Base-by-base conservation (phyloP, 2,113 vertebrate species). In the Sebastes fasciatus region DNA sequence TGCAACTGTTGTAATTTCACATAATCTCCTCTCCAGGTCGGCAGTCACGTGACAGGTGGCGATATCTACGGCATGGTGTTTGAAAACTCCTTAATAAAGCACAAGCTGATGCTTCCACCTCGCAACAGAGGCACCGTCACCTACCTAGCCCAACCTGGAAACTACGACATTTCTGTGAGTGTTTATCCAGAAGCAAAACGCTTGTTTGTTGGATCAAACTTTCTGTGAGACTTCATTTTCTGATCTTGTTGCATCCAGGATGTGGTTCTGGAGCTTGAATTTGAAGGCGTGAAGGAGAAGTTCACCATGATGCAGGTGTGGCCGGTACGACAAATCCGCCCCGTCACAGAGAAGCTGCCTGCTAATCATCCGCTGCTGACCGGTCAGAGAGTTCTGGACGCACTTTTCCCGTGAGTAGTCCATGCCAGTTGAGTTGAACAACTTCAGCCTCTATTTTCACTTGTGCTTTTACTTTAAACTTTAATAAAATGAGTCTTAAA, bases 291-390 rank as follows among this genome's bases (percentile, higher is more conserved):
- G 66, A 99, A 98, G 88, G 98, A 99, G 84, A 99, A 98, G 93
- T 98, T 98, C 91, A 98, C 94, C 21, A 99, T 99, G 98, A 90
- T 99, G 84, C 98, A 99, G 87, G 94, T 99, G 6, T 99, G 98
- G 98, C 98, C 98, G 0, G 98, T 99, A 3, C 96, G 98, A 77
- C 97, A 99, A 73, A 80, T 99, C 8, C 96, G 98, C 13, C 98
- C 98, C 1, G 98, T 99, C 72, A 98, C 98, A 0, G 98, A 99
- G 94, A 99, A 99, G 88, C 93, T 99, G 19, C 98, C 98, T 0
- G 97, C 98, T 58, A 99, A 98, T 91, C 96, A 99, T 79, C 98
- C 98, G 14, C 92, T 99, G 64, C 93, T 99, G 77, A 99, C 98
- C 5, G 98, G 98, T 61, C 98, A 99, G 45, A 95, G 98, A 78